phyloP scores from a whole-genome alignment of 2,797 vertebrate genomes.

The Dendrocincla tyrannina region DNA sequence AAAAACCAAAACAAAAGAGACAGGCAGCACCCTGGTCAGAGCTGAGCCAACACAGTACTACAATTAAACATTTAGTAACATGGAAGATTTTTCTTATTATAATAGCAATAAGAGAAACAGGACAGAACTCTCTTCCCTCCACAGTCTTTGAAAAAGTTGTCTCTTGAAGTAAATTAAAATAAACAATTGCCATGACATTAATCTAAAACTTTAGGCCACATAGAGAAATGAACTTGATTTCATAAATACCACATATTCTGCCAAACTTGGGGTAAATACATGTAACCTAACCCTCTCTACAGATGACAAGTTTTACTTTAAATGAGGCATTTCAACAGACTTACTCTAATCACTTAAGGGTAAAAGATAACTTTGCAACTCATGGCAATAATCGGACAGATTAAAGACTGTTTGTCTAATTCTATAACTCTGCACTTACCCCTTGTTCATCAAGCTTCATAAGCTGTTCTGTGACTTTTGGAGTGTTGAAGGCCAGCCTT shows the following conservation, averaged over 20 bases:
- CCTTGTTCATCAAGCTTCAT: slow-evolving; percentile 98
- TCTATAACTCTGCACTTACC: slow-evolving; percentile 72
- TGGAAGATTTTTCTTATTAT: not conserved
- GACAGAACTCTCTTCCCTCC: not conserved
- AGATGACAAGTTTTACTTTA: not conserved
- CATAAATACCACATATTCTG: not conserved
- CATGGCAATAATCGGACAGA: not conserved
- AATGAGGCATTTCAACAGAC: not conserved
- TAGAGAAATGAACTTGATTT: not conserved
- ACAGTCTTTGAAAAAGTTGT: not conserved
- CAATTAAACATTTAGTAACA: not conserved
- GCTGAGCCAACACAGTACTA: not conserved
- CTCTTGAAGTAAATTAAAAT: not conserved
- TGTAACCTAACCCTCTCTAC: not conserved
- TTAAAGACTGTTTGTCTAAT: not conserved
- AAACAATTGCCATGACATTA: not conserved
- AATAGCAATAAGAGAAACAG: not conserved
- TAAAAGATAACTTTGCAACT: not conserved
- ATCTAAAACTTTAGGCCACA: not conserved
- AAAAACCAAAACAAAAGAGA: not conserved
- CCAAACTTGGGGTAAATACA: not conserved
- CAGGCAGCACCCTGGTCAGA: not conserved
- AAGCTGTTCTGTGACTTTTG: slow-evolving; percentile 95
- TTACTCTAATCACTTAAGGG: not conserved
- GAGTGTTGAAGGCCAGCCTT: slow-evolving; percentile 92